Evolutionary conservation across 2,888 invertebrate species (phyloP).

Genomic region (Melanargia galathea): DNA sequence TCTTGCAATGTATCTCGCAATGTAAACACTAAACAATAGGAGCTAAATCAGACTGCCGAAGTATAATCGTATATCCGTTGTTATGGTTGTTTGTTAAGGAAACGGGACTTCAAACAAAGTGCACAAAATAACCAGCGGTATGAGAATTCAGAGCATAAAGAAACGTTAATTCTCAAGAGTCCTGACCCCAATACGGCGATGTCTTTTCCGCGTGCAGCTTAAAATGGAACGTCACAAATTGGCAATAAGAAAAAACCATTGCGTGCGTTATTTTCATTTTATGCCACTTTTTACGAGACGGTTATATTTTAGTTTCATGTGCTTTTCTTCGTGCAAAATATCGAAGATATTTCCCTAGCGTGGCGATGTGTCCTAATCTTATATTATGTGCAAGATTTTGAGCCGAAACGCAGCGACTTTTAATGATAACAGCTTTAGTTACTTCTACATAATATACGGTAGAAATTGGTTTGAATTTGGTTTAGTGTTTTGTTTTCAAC

Average conservation of each 20-base stretch:
- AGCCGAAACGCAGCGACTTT: no score
- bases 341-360: no score
- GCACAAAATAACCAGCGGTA: conserved; percentile 3
- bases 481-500: no score
- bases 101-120: conserved; percentile 8
- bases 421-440: no score
- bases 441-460: no score
- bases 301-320: not conserved
- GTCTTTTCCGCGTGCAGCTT: conserved; percentile 2
- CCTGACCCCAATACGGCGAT: not conserved
- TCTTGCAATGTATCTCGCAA: not conserved
- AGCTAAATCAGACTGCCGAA: not conserved
- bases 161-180: not conserved
- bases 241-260: not conserved
- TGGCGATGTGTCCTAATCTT: no score
- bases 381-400: no score
- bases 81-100: conserved; percentile 1
- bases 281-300: not conserved
- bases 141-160: not conserved
- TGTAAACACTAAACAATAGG: not conserved
- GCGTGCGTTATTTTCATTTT: not conserved
- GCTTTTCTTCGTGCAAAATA: not conserved
- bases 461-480: no score
- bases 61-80: conserved; percentile 6
- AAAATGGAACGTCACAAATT: conserved; percentile 8